Evolutionary conservation across 2,888 invertebrate genomes (phyloP).

Genomic region (Acanthosoma haemorrhoidale): DNA sequence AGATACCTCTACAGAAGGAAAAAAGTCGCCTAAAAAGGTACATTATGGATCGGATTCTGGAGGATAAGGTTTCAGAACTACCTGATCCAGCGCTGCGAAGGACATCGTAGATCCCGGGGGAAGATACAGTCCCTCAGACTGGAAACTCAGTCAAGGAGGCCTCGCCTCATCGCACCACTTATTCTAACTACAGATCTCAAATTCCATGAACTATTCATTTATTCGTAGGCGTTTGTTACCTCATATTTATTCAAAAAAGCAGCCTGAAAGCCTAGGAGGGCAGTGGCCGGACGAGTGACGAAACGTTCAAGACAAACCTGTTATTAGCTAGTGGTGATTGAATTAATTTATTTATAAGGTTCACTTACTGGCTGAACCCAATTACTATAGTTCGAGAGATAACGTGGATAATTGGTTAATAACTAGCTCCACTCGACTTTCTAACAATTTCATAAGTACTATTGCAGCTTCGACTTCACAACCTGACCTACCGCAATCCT

Average conservation of each 20-base stretch:
- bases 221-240: background rate
- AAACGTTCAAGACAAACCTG: background rate
- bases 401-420: no score
- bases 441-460: no score
- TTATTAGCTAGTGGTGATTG: background rate
- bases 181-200: no score
- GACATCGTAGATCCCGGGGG: background rate
- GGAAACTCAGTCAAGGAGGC: background rate
- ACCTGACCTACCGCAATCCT: no score
- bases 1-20: no score
- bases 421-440: no score
- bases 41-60: background rate
- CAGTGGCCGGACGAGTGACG: background rate
- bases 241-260: background rate
- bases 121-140: no score
- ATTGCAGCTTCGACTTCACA: no score
- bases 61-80: background rate
- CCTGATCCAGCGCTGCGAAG: background rate
- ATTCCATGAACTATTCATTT: no score
- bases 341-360: background rate
- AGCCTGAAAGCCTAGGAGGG: no score
- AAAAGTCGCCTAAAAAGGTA: background rate
- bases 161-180: background rate
- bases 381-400: no score
- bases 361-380: no score